Percentiles rank a stretch among this genome's conserved stretches.
Conservation (phyloP, 30 jellyfish, hydroid and myxozoan species). For the Cassiopea andromeda region DNA sequence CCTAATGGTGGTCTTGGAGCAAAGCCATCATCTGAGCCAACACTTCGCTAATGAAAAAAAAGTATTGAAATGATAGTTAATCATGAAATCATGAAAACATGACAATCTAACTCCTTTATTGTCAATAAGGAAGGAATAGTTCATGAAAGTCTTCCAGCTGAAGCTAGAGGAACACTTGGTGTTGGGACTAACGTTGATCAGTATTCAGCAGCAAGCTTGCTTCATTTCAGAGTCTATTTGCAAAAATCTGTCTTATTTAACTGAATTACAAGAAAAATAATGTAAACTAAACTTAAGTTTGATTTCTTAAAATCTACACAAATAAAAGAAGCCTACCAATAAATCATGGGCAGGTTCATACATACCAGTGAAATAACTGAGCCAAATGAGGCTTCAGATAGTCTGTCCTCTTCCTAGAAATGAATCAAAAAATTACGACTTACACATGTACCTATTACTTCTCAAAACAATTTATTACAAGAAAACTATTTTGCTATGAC, state of each 20-base stretch:
- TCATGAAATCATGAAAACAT: background rate
- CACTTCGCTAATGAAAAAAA: slow-evolving; percentile 45
- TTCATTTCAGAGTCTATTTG: too few relatives aligned
- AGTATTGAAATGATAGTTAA: background rate
- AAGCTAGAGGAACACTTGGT: too few relatives aligned
- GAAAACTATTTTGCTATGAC: too few relatives aligned
- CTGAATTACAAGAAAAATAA: too few relatives aligned
- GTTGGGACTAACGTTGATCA: too few relatives aligned
- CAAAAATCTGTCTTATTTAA: too few relatives aligned
- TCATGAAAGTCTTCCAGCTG: too few relatives aligned
- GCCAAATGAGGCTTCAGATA: slow-evolving; percentile 85
- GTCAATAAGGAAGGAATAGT: too few relatives aligned
- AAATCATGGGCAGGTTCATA: background rate
- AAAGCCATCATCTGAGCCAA: slow-evolving; percentile 78
- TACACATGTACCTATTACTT: background rate
- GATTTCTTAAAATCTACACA: too few relatives aligned
- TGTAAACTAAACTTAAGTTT: too few relatives aligned
- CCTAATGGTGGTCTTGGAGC: slow-evolving; percentile 76
- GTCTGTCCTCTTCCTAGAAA: slow-evolving; percentile 64
- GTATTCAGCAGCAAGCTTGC: too few relatives aligned
- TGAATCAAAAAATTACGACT: background rate
- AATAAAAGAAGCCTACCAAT: background rate
- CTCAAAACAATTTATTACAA: background rate
- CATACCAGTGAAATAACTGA: slow-evolving; percentile 87
- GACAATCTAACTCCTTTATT: background rate